Conservation (phyloP, 2,113 vertebrate species). For the Equus przewalskii region DNA sequence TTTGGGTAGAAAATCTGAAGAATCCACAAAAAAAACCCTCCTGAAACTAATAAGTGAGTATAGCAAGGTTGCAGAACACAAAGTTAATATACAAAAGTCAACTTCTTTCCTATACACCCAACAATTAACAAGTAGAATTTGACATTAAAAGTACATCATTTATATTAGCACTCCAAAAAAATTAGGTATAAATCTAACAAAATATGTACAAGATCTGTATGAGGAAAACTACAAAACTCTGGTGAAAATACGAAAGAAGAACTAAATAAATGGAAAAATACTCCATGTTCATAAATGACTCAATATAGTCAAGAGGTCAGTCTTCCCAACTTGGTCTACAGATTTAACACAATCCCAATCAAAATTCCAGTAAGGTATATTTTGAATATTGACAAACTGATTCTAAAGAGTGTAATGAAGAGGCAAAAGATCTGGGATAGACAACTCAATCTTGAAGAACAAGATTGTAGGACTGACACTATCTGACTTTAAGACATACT, state of each 20-base stretch:
- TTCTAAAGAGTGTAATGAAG: neutral
- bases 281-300: neutral
- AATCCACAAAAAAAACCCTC: neutral
- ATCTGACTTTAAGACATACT: neutral
- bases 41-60: neutral
- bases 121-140: neutral
- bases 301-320: neutral
- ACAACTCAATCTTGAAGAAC: neutral
- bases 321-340: neutral
- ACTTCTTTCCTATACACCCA: neutral
- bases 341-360: neutral
- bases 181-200: neutral
- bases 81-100: neutral
- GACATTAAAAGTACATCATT: neutral
- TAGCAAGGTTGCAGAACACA: neutral
- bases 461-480: neutral
- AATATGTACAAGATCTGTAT: neutral
- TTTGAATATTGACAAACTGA: neutral
- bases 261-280: neutral
- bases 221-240: neutral
- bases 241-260: neutral
- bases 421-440: neutral
- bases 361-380: neutral
- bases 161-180: neutral
- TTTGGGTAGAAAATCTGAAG: neutral